phyloP scores from a whole-genome alignment of 2,797 vertebrate species.

The Myripristis murdjan region DNA sequence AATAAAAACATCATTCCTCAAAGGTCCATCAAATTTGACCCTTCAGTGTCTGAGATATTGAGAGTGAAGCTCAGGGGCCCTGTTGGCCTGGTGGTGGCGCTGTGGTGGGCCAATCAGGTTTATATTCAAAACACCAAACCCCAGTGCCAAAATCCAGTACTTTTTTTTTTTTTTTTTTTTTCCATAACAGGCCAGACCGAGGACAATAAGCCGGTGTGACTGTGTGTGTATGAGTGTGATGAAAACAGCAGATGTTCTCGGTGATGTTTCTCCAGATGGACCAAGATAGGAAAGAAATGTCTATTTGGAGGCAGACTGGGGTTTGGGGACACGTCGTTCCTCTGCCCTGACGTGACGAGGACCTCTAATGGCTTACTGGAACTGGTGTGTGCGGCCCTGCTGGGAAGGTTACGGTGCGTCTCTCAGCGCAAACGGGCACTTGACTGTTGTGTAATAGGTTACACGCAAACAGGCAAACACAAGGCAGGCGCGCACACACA shows the following conservation, averaged over 20 bases:
- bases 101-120: too few species aligned
- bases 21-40: too few species aligned
- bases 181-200: too few species aligned
- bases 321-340: conserved; percentile 30
- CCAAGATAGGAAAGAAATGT: conserved; percentile 5
- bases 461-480: conserved; percentile 55
- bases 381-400: conserved; percentile 42
- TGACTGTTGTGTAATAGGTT: conserved; percentile 52
- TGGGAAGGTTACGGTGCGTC: conserved; percentile 28
- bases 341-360: neutral
- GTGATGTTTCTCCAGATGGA: neutral
- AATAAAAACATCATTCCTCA: too few species aligned
- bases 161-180: too few species aligned
- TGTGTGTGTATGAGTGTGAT: too few species aligned
- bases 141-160: too few species aligned
- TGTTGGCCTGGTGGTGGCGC: too few species aligned
- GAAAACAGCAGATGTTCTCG: conserved; percentile 33
- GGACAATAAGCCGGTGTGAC: too few species aligned
- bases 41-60: too few species aligned
- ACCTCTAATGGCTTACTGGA: conserved; percentile 61
- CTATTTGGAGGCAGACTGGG: conserved; percentile 16
- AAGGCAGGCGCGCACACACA: conserved; percentile 29
- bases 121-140: too few species aligned
- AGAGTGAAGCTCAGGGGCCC: too few species aligned
- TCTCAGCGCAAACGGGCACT: conserved; percentile 38